These are phyloP conservation scores for Melanerpes formicivorus DNA, from an alignment of 2,113 vertebrate genomes.

Conservation along the genomic window DNA sequence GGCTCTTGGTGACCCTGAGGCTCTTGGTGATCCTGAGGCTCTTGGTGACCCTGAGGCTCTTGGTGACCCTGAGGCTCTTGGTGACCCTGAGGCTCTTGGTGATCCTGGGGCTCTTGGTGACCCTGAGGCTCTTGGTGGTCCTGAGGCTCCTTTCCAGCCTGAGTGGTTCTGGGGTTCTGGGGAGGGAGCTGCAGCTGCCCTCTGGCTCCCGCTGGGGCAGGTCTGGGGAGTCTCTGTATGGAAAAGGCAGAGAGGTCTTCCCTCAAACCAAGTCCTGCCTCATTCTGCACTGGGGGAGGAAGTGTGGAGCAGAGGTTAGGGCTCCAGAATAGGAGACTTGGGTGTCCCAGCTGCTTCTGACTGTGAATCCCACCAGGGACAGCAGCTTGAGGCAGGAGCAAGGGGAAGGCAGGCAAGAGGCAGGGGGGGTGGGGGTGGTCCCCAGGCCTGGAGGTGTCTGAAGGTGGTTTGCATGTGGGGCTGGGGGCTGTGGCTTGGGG, in stretches of 20 bases:
- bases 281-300: neutral
- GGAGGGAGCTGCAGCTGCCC: neutral
- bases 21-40: too few relatives aligned
- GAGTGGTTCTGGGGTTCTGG: too few relatives aligned
- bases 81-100: too few relatives aligned
- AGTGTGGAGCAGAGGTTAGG: neutral
- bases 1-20: too few relatives aligned
- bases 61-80: too few relatives aligned
- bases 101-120: too few relatives aligned
- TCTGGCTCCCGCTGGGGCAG: neutral
- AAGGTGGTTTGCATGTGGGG: too few relatives aligned
- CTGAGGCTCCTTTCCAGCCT: too few relatives aligned
- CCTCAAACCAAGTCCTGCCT: neutral
- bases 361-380: neutral
- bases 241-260: neutral
- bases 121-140: too few relatives aligned
- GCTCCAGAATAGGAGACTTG: neutral
- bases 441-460: too few relatives aligned
- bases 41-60: too few relatives aligned
- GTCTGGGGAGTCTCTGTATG: neutral
- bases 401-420: neutral
- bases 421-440: neutral
- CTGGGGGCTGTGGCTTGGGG: too few relatives aligned
- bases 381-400: neutral
- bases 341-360: neutral